Base-by-base conservation (phyloP, 2,888 invertebrate species). In the Aphrophora alni region DNA sequence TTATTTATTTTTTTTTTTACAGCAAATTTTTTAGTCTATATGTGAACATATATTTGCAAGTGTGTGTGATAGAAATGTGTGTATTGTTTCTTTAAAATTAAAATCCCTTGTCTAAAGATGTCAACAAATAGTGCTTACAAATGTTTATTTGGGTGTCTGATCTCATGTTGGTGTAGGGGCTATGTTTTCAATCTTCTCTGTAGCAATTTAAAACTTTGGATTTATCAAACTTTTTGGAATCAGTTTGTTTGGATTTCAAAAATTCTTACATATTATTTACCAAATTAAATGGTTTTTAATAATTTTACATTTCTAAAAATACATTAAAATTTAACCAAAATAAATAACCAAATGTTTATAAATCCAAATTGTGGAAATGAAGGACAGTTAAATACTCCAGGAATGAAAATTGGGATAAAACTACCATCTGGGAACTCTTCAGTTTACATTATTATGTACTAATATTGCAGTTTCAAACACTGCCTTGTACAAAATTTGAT, bases 101-200 rank as follows among this genome's bases (percentile, higher is more conserved):
- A n/a, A n/a, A n/a, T n/a, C n/a, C n/a, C n/a, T n/a, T n/a, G n/a
- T n/a, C n/a, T n/a, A n/a, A n/a, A n/a, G n/a, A n/a, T n/a, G n/a
- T n/a, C n/a, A n/a, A n/a, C n/a, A n/a, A n/a, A n/a, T n/a, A n/a
- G n/a, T n/a, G n/a, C n/a, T n/a, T n/a, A n/a, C n/a, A n/a, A n/a
- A n/a, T n/a, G n/a, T n/a, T n/a, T n/a, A n/a, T 38, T 17, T 33
- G 71, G 27, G 27, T 71, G 27, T 71, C 33, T 33, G 71, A 28
- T 71, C 1, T 71, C 71, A 27, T 7, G 17, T 26, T 71, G 71
- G 71, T 14, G 71, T n/a, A 71, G 33, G 33, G 71, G 27, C 71
- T 71, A 17, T 71, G 27, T 26, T 71, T 71, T 71, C 17, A n/a
- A 26, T 71, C 33, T 71, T 71, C 33, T 71, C 71, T 33, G 27